Base-by-base conservation (phyloP, 2,888 invertebrate genomes). In the Perdita meconis region DNA sequence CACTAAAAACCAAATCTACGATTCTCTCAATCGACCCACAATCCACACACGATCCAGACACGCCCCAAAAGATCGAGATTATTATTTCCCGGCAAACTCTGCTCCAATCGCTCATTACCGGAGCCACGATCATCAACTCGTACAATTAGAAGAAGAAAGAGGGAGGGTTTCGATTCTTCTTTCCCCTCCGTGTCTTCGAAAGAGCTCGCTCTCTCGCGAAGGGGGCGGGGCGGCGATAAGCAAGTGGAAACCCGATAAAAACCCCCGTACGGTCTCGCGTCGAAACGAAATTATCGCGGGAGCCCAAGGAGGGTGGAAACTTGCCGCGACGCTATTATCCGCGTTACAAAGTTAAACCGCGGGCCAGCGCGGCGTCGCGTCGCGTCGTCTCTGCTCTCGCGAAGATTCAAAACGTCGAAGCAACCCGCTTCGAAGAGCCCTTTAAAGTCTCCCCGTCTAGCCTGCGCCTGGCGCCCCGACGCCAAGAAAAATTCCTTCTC, bases 271-370 rank as follows among this genome's bases (percentile, higher is more conserved):
- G 38, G n/a, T n/a, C 38, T 64, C 16, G n/a, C 26, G 38, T 51
- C 38, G 63, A 51, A 64, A 64, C 38, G 38, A 64, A 51, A 64
- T 64, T 61, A 61, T 34, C 22, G 3, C 13, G 6, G 38, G 5
- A n/a, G n/a, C n/a, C n/a, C n/a, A n/a, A n/a, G 19, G 2, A 10
- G 26, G 30, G 13, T 8, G 47, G 50, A 36, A 50, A 61, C 38
- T 64, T 53, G 63, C 16, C 63, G 51, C 63, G 63, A 64, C 63
- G 63, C 63, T 64, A 53, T 64, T 64, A 64, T 64, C 36, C 63
- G 12, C 63, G 51, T 64, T 53, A 64, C 63, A 64, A 53, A 64
- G 63, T 64, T 64, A 64, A 64, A 64, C 63, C 63, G 40, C 51
- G 36, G 16, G 1, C 44, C 19, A n/a, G n/a, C n/a, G n/a, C n/a